Percentiles rank a stretch among this genome's conserved stretches.
Evolutionary conservation across 2,113 vertebrate species (phyloP).

Genomic region (Gambusia affinis): DNA sequence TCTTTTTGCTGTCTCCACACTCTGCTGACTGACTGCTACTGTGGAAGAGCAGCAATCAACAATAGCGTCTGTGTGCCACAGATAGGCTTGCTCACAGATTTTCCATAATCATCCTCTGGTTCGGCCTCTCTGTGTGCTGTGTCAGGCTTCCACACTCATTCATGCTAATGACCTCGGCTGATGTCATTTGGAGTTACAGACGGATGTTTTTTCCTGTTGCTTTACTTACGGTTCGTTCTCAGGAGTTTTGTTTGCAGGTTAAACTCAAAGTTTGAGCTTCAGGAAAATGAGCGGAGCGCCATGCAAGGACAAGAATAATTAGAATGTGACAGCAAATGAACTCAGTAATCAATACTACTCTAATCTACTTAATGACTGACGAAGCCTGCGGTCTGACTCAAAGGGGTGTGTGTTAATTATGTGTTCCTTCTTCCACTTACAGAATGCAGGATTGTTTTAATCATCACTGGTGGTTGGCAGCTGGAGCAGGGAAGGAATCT

Average conservation of each 20-base stretch:
- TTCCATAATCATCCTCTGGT: slow-evolving; percentile 33
- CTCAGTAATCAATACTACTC: slow-evolving; percentile 44
- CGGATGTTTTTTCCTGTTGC: slow-evolving; percentile 17
- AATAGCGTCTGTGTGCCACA: slow-evolving; percentile 35
- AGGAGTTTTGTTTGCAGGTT: slow-evolving; percentile 25
- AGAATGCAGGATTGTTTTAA: background rate
- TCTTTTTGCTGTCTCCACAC: slow-evolving; percentile 26
- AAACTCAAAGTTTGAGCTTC: slow-evolving; percentile 6
- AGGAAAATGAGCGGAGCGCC: background rate
- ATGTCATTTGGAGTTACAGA: slow-evolving; percentile 30
- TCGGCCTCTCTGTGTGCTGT: slow-evolving; percentile 29
- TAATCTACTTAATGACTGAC: slow-evolving; percentile 26
- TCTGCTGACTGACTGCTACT: slow-evolving; percentile 30
- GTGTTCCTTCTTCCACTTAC: background rate
- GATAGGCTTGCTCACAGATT: slow-evolving; percentile 42
- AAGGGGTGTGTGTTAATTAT: slow-evolving; percentile 32
- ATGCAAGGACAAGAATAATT: slow-evolving; percentile 12
- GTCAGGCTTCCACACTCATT: slow-evolving; percentile 44
- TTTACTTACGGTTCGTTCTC: slow-evolving; percentile 28
- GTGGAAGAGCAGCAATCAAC: slow-evolving; percentile 17
- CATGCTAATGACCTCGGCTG: slow-evolving; percentile 44
- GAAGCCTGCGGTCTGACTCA: slow-evolving; percentile 2
- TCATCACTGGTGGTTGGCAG: background rate
- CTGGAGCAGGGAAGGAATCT: background rate
- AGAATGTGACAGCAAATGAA: slow-evolving; percentile 29